Base-by-base conservation (phyloP, 2,888 invertebrate species). In the Phaedon cochleariae region DNA sequence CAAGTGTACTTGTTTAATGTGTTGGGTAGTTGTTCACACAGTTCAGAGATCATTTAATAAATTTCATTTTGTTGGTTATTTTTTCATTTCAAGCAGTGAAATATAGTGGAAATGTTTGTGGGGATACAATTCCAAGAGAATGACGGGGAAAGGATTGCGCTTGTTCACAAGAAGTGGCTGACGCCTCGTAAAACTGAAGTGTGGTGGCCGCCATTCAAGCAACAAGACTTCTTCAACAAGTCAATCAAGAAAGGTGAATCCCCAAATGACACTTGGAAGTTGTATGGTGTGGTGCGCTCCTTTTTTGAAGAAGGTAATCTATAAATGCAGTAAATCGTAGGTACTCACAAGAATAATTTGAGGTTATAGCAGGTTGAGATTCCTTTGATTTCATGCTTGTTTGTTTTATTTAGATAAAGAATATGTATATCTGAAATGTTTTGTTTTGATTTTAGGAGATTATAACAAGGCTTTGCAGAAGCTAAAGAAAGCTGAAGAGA, bases 221-320 rank as follows among this genome's bases (percentile, higher is more conserved):
- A n/a, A n/a, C n/a, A n/a, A n/a, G n/a, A n/a, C n/a, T n/a, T n/a
- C n/a, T n/a, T n/a, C n/a, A n/a, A n/a, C n/a, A n/a, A 9, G 9
- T 48, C 48, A 17, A 48, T 48, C 10, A 18, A 48, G 20, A 48
- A 48, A n/a, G 48, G 48, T 15, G 48, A 48, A 48, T 48, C 48
- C 17, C 48, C 48, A 18, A 48, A 48, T 48, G 48, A 48, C 10
- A 48, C 48, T 48, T 18, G 48, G 48, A 48, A 48, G 48, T 48
- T 48, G 18, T 48, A 17, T 48, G 48, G 48, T 12, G 48, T 48
- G 17, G 48, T 48, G 17, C 9, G 3, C 5, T 29, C 5, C 5
- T 48, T 48, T 48, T 48, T 48, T 18, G 48, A 48, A 48, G 48
- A 48, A 49, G 49, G 49, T 49, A 49, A 49, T 49, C n/a, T 46